Evolutionary conservation across 2,797 vertebrate species (phyloP).

Genomic region (Somateria mollissima): DNA sequence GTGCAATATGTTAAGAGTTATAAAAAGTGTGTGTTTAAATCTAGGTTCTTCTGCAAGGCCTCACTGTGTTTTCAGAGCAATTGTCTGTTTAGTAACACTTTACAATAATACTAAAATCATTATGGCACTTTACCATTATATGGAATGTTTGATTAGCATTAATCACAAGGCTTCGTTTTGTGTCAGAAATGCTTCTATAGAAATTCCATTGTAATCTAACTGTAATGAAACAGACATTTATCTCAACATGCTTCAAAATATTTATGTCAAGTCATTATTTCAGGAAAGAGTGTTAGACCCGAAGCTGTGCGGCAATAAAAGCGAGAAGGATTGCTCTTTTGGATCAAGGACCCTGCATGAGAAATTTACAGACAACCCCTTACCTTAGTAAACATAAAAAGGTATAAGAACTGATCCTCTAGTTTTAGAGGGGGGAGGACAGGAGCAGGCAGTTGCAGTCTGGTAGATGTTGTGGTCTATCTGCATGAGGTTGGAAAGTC

Average conservation of each 20-base stretch:
- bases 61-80: conserved; percentile 67
- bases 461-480: not conserved
- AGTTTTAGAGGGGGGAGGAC: not conserved
- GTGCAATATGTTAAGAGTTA: conserved; percentile 70
- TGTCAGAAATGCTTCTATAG: conserved; percentile 54
- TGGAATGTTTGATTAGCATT: conserved; percentile 66
- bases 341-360: not conserved
- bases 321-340: not conserved
- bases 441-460: not conserved
- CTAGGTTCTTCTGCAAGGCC: conserved; percentile 46
- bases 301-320: not conserved
- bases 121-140: conserved; percentile 62
- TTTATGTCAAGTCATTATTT: conserved; percentile 51
- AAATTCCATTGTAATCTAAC: conserved; percentile 61
- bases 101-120: conserved; percentile 72
- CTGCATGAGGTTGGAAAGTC: not conserved
- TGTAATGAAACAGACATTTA: conserved; percentile 65
- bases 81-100: conserved; percentile 75
- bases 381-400: not conserved
- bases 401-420: not conserved
- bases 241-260: conserved; percentile 62
- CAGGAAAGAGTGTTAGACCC: not conserved
- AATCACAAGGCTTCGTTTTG: conserved; percentile 61
- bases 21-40: conserved; percentile 67
- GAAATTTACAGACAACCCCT: not conserved